These are phyloP conservation scores for Triplophysa bombifrons DNA, from an alignment of 2,797 vertebrate species.

Conservation along the genomic window DNA sequence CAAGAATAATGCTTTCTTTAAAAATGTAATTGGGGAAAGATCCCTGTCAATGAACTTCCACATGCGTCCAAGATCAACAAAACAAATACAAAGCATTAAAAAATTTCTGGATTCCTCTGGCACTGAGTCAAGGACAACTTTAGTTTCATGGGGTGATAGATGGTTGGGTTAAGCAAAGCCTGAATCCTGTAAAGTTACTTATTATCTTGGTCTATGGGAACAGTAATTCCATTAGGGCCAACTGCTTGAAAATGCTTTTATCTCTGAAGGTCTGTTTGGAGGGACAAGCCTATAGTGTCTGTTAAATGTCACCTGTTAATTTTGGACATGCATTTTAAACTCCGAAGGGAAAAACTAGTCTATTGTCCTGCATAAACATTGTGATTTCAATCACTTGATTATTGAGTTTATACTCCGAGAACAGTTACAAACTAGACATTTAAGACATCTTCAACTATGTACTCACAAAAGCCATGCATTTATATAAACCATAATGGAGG, in stretches of 20 bases:
- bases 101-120: conserved; percentile 51
- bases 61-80: conserved; percentile 14
- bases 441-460: not conserved
- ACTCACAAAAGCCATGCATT: not conserved
- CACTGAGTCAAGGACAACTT: conserved; percentile 47
- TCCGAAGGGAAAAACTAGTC: conserved; percentile 2
- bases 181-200: conserved; percentile 46
- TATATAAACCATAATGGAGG: not conserved
- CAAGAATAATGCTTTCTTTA: conserved; percentile 32
- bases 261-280: conserved; percentile 29
- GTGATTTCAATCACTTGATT: not conserved
- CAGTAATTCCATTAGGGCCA: conserved; percentile 44
- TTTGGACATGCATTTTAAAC: not conserved
- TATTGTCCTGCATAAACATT: conserved; percentile 1
- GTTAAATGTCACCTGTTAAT: conserved; percentile 42
- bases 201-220: conserved; percentile 55
- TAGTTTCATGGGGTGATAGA: conserved; percentile 37
- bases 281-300: not conserved
- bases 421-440: not conserved
- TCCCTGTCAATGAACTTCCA: conserved; percentile 23
- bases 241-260: conserved; percentile 42
- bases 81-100: conserved; percentile 67
- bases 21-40: conserved; percentile 18
- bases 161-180: conserved; percentile 36
- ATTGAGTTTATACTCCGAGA: not conserved